Base-by-base conservation (phyloP, 2,888 invertebrate species). In the Nysson spinosus region DNA sequence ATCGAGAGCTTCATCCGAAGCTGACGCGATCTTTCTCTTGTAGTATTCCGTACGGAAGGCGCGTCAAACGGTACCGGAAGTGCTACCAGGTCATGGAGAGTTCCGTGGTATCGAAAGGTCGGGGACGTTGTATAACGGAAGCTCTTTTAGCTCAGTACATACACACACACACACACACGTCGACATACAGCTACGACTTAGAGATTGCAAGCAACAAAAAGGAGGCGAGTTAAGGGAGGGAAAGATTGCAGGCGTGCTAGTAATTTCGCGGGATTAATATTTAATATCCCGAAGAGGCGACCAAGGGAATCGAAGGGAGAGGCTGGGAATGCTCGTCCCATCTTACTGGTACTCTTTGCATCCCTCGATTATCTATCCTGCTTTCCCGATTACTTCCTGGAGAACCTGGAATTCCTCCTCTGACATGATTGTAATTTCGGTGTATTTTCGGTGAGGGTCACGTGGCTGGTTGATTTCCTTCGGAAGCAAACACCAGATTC, bases 261-360 rank as follows among this genome's bases (percentile, higher is more conserved):
- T 85, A 85, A 86, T 86, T 85, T 85, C 82, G 83, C 79, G 72
- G 85, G 85, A 86, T 86, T 86, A 86, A 85, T 85, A 85, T 85
- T 85, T 85, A 86, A 86, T 85, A 85, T 85, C 83, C 80, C 64
- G 76, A 78, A 76, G 77, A 75, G n/a, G 66, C 40, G 64, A 40
- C 37, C 22, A 30, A 22, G 37, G 22, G 61, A 47, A 58, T 39
- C 40, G 50, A 75, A 55, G 66, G 63, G 58, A 56, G 32, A 54
- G 55, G 47, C 40, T 56, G 47, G 44, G 56, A 42, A 58, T 46
- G 40, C 26, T 39, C 4, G 6, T n/a, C 14, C 26, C 28, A 4
- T 47, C 40, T 37, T 3, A 4, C 54, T 34, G 34, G 17, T 16
- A 37, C 20, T 16, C 12, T 39, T 3, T 9, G 9, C 6, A 32